These are phyloP conservation scores for Gari tellinella DNA, from an alignment of 2,888 invertebrate species.

Conservation along the genomic window DNA sequence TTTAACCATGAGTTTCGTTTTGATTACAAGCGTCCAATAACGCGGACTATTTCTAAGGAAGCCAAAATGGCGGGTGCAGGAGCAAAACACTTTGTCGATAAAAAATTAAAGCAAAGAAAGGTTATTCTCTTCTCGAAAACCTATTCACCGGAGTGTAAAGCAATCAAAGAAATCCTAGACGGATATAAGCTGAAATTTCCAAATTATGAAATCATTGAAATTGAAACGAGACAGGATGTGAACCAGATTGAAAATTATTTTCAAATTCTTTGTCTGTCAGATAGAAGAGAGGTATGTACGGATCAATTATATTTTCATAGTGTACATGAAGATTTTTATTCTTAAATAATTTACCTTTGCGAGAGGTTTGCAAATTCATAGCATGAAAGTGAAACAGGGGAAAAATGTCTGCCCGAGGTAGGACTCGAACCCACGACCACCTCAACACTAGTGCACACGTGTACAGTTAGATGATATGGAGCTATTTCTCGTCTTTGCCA, in stretches of 20 bases:
- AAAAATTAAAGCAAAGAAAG: conserved; percentile 77
- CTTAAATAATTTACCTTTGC: background rate
- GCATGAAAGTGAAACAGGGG: no score
- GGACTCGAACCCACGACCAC: no score
- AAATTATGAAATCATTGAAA: conserved; percentile 79
- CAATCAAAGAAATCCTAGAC: conserved; percentile 66
- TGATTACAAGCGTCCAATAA: conserved; percentile 19
- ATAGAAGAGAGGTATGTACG: conserved; percentile 76
- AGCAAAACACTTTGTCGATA: conserved; percentile 80
- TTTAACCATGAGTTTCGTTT: background rate
- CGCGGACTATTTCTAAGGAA: conserved; percentile 56
- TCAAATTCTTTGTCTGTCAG: conserved; percentile 79
- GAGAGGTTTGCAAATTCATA: no score
- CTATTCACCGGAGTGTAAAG: conserved; percentile 74
- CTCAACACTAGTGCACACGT: no score
- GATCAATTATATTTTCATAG: background rate
- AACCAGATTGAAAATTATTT: conserved; percentile 83
- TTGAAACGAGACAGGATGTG: conserved; percentile 82
- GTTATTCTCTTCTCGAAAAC: conserved; percentile 80
- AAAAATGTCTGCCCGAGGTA: no score
- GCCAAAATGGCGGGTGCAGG: conserved; percentile 70
- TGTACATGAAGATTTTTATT: background rate
- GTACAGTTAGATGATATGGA: no score
- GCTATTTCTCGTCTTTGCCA: no score
- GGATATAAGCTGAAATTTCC: conserved; percentile 69